Evolutionary conservation across 2,797 vertebrate species (phyloP), one percentile per base, ranked within the genome.

Genomic region (Melanotaenia trifasciata): DNA sequence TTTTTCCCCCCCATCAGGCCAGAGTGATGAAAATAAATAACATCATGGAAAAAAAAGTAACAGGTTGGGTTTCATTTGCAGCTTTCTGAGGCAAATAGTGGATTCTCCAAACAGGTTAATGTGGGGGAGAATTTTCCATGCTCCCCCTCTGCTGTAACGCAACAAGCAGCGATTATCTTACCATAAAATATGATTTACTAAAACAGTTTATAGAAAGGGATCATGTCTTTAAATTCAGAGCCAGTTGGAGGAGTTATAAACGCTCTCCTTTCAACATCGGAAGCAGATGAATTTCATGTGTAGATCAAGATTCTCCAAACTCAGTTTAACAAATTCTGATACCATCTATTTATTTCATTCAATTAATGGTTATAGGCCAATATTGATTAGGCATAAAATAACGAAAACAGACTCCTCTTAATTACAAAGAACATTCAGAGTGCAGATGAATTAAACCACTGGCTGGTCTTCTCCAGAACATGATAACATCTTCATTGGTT

Each of bases 1-100:
- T 8, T 20, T 47, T 50, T 22, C 3, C 7, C 8, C 4, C 20
- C 8, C 8, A n/a, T 12, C 47, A 11, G 9, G 47, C 22, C 10
- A 11, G n/a, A n/a, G 3, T 51, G 6, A 45, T 20, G 18, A 51
- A 60, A 60, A 60, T 50, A 30, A 69, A 43, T 33, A 7, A 22
- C 60, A 59, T 58, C 36, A 51, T 45, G 26, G 20, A 12, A 3
- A 24, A 3, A 24, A 51, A 70, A 40, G n/a, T 53, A 26, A 80
- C 77, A 61, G 9, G 22, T 30, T 58, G 28, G 5, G 53, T 18
- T 59, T 69, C 26, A 47, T 45, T 69, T 68, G 67, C 26, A 62
- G 30, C n/a, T 58, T 61, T 70, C 33, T 43, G 26, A 73, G 20
- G 60, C 43, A 70, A 76, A 69, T 18, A 50, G 38, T 75, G 71